A percentile compares a stretch with the other conserved stretches of the same genome.
These are phyloP conservation scores for Nerophis ophidion DNA, from an alignment of 2,113 vertebrate species.

Conservation along the genomic window DNA sequence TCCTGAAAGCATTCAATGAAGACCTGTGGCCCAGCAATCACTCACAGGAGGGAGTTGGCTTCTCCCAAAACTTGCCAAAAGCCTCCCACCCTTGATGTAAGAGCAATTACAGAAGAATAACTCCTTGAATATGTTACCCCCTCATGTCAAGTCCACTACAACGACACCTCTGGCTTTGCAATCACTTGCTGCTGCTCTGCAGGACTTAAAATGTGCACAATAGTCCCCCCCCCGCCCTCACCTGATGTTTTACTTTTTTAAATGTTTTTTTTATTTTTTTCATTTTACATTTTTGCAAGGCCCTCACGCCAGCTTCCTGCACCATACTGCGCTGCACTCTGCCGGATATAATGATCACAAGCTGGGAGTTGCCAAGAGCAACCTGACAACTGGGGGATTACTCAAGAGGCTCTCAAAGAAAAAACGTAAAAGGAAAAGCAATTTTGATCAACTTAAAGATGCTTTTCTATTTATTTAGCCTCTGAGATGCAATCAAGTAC, in stretches of 20 bases:
- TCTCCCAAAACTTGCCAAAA: constrained; percentile 40
- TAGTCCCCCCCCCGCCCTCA: not conserved
- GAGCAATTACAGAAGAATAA: constrained; percentile 51
- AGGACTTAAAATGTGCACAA: constrained; percentile 22
- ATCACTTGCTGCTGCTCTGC: constrained; percentile 27
- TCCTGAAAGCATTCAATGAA: constrained; percentile 40
- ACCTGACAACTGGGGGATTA: constrained; percentile 17
- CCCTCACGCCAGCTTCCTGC: constrained; percentile 26
- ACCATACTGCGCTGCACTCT: constrained; percentile 28
- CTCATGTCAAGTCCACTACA: constrained; percentile 30
- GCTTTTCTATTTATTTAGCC: not conserved
- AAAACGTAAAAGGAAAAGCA: constrained; percentile 9
- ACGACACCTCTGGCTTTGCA: constrained; percentile 31
- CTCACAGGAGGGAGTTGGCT: constrained; percentile 35
- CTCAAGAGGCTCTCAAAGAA: constrained; percentile 31
- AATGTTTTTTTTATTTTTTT: not conserved
- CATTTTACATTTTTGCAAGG: constrained; percentile 5
- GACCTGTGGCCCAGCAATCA: constrained; percentile 53
- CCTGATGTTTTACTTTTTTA: constrained; percentile 21
- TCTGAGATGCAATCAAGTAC: not conserved
- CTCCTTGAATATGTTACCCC: constrained; percentile 23
- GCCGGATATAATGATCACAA: constrained; percentile 27
- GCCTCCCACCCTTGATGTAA: constrained; percentile 30
- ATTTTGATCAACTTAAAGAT: not conserved
- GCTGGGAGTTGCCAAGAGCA: constrained; percentile 42